Evolutionary conservation across 2,888 invertebrate species (phyloP), one percentile per base, ranked within the genome.

Genomic region (Athripsodes cinereus): DNA sequence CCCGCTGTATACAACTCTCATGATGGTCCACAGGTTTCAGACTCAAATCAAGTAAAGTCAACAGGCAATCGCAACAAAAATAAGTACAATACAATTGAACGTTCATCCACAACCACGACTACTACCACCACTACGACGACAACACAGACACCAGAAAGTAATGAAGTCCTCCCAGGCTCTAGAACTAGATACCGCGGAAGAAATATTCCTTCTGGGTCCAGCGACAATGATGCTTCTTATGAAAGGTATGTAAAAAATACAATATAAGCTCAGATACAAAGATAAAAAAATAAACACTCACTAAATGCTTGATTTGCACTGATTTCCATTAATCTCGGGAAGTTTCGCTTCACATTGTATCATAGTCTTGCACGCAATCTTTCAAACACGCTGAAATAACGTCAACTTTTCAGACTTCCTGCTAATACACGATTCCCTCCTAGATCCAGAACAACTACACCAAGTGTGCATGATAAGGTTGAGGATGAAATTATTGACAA

Each of bases 351-450:
- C 40, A 8, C 40, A 40, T 40, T 40, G 40, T 40, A 40, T 8
- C 2, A 40, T 40, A 40, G 6, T 31, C 8, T 20, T 48, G 48
- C 50, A 50, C 50, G 50, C 50, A 26, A 8, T 13, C 22, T 20
- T 20, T 20, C 34, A 51, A 20, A 50, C 44, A 56, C 56, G 56
- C 31, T 40, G 31, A 35, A 51, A 35, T 54, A 54, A 51, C 53
- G 52, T 47, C 40, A 44, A 51, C 35, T 54, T 61, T 61, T 68
- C 64, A 78, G 91, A 65, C 73, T 92, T 63, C 92, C 92, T 1
- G 82, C 85, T n/a, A 90, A 87, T 68, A 91, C 92, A n/a, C 84
- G 92, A 64, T 92, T 91, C 72, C 90, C 90, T 61, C 88, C 89
- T 48, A 85, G 87, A 59, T 83, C 85, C 65, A 76, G 75, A 55